Base-by-base conservation (phyloP, 2,797 vertebrate species). In the Ataeniobius toweri region DNA sequence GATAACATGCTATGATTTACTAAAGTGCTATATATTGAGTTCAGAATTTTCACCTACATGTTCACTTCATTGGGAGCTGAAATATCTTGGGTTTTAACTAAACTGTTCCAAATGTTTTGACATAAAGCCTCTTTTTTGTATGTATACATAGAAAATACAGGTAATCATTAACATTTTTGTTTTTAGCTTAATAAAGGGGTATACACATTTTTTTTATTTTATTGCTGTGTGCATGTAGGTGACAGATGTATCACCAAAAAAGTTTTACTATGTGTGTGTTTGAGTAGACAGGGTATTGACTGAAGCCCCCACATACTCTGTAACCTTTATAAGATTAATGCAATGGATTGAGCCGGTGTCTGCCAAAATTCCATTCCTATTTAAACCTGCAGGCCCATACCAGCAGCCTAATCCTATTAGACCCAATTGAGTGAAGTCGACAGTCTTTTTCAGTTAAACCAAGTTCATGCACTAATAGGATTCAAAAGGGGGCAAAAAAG, bases 381-480 rank as follows among this genome's bases (percentile, higher is more conserved):
- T 97, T 97, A 97, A 97, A 96, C 94, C 94, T 96, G 93, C 92
- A 94, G 79, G 95, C 95, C 93, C 95, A 96, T 96, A 96, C 95
- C 94, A 95, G 93, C 95, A 87, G 93, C 94, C 86, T 98, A 98
- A 98, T 99, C 97, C 96, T 97, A 96, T 98, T 97, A 98, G 93
- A 94, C 89, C 94, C 96, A 98, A 98, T 97, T 97, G 96, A 98
- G 95, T 96, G 95, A 96, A 96, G 94, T 96, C 91, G 94, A 94
- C 93, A 96, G 95, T 95, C 95, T 96, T 97, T 96, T 96, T 96
- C 95, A 96, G 95, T 96, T 96, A 96, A 96, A 96, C 95, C 94
- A 96, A 96, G 96, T 97, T 97, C 94, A 96, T 92, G 92, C 94
- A 95, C 95, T 97, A 97, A 97, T 96, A 96, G 94, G 94, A 96